Evolutionary conservation across 2,888 invertebrate genomes (phyloP).

Genomic region (Bibio marci): DNA sequence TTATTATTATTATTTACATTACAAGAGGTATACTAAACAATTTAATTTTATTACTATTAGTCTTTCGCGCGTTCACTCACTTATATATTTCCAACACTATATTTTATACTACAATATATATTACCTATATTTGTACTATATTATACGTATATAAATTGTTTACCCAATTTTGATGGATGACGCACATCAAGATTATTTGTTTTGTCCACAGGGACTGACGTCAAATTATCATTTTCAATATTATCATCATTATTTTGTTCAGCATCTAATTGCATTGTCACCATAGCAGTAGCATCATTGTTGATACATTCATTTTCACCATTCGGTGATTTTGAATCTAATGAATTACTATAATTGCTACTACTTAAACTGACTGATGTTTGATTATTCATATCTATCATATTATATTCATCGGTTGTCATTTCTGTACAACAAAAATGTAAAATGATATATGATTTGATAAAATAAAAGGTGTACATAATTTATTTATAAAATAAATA

Average conservation of each 20-base stretch:
- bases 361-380: slow-evolving; percentile 17
- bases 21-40: too few species aligned
- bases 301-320: not conserved
- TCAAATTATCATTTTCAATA: not conserved
- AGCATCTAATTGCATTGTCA: slow-evolving; percentile 12
- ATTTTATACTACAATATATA: not conserved
- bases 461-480: not conserved
- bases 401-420: slow-evolving; percentile 6
- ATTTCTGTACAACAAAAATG: slow-evolving; percentile 8
- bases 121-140: not conserved
- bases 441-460: too few species aligned
- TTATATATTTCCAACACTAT: too few species aligned
- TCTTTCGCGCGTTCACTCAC: too few species aligned
- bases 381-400: slow-evolving; percentile 10
- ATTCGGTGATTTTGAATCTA: slow-evolving; percentile 19
- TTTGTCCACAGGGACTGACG: too few species aligned
- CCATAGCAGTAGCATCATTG: slow-evolving; percentile 2
- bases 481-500: too few species aligned
- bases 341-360: slow-evolving; percentile 18
- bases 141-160: not conserved
- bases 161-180: not conserved
- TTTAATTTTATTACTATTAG: too few species aligned
- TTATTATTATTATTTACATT: too few species aligned
- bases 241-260: slow-evolving; percentile 7
- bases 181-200: too few species aligned